phyloP scores from a whole-genome alignment of 2,888 invertebrate species.

The Cryptocheilus praepositus region DNA sequence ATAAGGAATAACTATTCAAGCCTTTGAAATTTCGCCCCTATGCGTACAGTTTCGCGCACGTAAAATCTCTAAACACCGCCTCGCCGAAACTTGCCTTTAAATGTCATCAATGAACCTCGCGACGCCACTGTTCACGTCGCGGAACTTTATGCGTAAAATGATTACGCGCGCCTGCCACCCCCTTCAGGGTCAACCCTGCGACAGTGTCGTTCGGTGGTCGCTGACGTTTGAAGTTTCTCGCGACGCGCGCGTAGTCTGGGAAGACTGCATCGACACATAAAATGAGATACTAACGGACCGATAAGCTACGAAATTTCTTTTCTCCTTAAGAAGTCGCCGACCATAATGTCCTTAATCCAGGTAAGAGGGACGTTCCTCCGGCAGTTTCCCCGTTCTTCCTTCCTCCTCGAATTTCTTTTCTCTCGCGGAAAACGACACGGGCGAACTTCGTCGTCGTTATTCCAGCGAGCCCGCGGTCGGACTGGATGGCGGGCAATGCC shows the following conservation, averaged over 20 bases:
- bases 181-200: too few relatives aligned
- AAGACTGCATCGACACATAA: slow-evolving; percentile 34
- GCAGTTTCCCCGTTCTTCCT: slow-evolving; percentile 32
- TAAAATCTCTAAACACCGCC: slow-evolving; percentile 5
- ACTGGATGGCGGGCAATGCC: slow-evolving; percentile 20
- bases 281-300: slow-evolving; percentile 42
- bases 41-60: not conserved
- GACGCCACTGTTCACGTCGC: not conserved
- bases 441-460: slow-evolving; percentile 48
- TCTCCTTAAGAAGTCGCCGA: slow-evolving; percentile 25
- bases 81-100: not conserved
- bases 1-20: too few relatives aligned
- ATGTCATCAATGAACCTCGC: not conserved
- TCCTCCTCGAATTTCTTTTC: slow-evolving; percentile 37
- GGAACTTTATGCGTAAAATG: too few relatives aligned
- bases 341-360: slow-evolving; percentile 51
- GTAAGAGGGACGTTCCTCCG: slow-evolving; percentile 23
- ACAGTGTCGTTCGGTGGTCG: too few relatives aligned
- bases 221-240: too few relatives aligned
- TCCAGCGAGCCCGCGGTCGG: slow-evolving; percentile 34
- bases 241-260: slow-evolving; percentile 13
- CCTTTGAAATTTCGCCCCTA: too few relatives aligned
- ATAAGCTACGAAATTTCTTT: slow-evolving; percentile 46
- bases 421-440: slow-evolving; percentile 37
- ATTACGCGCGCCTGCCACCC: too few relatives aligned